A percentile compares a stretch with the other conserved stretches of the same genome.
Evolutionary conservation across 2,113 vertebrate species (phyloP).

Genomic region (Bubo bubo): DNA sequence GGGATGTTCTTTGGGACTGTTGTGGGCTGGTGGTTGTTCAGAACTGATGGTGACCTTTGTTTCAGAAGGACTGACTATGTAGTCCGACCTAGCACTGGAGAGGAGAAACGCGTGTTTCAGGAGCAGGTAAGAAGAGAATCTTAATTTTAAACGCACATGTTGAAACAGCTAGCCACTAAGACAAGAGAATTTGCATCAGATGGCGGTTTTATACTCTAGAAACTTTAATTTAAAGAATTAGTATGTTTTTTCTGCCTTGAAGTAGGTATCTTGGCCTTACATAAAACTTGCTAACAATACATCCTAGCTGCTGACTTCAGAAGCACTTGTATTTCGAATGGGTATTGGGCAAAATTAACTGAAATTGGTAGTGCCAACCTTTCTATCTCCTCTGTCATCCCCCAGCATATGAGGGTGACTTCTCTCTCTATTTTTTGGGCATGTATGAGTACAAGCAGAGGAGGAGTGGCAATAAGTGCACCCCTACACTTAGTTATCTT

Average conservation of each 20-base stretch:
- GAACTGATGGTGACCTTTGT: slow-evolving; percentile 29
- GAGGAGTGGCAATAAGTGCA: background rate
- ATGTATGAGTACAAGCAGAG: background rate
- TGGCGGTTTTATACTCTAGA: background rate
- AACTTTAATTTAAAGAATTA: background rate
- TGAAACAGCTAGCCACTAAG: background rate
- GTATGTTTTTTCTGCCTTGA: background rate
- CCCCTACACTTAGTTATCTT: background rate
- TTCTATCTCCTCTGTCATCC: background rate
- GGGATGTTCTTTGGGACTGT: background rate
- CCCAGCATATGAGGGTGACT: background rate
- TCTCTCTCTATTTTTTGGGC: background rate
- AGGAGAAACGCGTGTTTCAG: slow-evolving; percentile 95
- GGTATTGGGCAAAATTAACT: background rate
- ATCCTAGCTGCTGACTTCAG: background rate
- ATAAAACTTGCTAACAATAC: background rate
- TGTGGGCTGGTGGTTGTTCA: background rate
- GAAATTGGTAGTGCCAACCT: background rate
- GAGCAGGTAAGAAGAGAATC: slow-evolving; percentile 85
- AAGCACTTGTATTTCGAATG: background rate
- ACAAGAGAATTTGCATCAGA: background rate
- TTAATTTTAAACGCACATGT: background rate
- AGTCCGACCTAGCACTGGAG: slow-evolving; percentile 94
- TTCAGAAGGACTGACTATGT: slow-evolving; percentile 96
- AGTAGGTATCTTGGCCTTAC: background rate